These are phyloP conservation scores for Saccostrea echinata DNA, from an alignment of 1,140 invertebrate species.

Conservation along the genomic window DNA sequence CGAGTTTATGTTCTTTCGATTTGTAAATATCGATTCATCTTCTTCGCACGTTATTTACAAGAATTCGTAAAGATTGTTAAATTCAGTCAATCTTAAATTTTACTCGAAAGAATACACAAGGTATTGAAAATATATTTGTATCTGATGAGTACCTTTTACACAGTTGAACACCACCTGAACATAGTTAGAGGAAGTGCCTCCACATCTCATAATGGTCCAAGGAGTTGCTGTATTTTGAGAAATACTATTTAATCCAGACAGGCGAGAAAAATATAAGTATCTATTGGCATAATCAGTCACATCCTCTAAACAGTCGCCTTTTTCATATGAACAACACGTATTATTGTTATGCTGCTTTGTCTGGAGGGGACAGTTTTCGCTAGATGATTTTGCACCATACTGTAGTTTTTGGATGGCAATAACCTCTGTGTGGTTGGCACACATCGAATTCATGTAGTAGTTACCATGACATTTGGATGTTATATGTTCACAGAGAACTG, in stretches of 20 bases:
- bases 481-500: background rate
- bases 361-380: background rate
- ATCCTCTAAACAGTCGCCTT: background rate
- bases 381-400: background rate
- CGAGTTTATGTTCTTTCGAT: too few species aligned
- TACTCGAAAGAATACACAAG: too few species aligned
- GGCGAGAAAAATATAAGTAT: background rate
- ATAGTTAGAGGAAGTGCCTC: background rate
- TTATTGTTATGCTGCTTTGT: background rate
- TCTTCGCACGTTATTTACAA: too few species aligned
- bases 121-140: background rate
- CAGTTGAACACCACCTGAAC: background rate
- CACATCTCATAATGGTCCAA: background rate
- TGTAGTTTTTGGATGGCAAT: background rate
- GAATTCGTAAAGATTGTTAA: too few species aligned
- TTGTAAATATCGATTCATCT: too few species aligned
- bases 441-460: background rate
- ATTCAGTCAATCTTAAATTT: too few species aligned
- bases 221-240: constrained; percentile 8
- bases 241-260: background rate
- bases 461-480: constrained; percentile 15
- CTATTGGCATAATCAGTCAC: background rate
- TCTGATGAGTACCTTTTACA: background rate
- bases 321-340: background rate
- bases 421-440: background rate